Conservation (phyloP, 2,888 invertebrate species). For the Protula sp. region DNA sequence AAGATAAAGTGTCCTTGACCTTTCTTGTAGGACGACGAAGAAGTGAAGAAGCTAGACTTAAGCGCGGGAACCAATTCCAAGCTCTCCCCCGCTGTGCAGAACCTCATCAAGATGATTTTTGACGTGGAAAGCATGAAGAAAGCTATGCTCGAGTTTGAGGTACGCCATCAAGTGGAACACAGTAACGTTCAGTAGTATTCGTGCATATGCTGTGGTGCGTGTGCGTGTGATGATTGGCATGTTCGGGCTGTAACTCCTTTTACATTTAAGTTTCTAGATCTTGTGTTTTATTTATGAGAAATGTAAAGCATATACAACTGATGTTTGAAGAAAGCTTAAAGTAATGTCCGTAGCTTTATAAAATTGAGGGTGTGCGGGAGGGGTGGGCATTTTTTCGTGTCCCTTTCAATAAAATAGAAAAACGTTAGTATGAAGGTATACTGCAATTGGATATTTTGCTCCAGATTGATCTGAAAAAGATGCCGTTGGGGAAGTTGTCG, state of each 20-base stretch:
- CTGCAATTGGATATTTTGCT: no score
- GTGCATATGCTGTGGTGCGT: background rate
- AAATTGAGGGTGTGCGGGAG: no score
- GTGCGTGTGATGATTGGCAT: background rate
- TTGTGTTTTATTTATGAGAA: no score
- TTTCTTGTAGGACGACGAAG: conserved; percentile 34
- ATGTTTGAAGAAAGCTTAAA: no score
- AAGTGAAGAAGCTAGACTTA: conserved; percentile 33
- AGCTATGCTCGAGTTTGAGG: conserved; percentile 88
- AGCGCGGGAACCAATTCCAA: conserved; percentile 59
- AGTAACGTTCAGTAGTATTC: no score
- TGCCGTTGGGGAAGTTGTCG: conserved; percentile 95
- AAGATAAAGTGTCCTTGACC: no score
- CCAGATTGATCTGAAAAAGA: conserved; percentile 84
- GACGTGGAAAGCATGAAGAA: conserved; percentile 87
- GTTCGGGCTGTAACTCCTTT: background rate
- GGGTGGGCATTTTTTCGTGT: no score
- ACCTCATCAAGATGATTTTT: conserved; percentile 79
- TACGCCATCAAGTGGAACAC: conserved; percentile 49
- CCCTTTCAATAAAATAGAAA: no score
- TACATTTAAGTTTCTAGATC: no score
- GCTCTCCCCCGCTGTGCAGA: conserved; percentile 71
- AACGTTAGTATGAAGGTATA: no score
- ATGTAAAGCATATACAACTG: no score
- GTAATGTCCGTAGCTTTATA: no score